Base-by-base conservation (phyloP, 2,888 invertebrate genomes). In the Dichetophora obliterata region DNA sequence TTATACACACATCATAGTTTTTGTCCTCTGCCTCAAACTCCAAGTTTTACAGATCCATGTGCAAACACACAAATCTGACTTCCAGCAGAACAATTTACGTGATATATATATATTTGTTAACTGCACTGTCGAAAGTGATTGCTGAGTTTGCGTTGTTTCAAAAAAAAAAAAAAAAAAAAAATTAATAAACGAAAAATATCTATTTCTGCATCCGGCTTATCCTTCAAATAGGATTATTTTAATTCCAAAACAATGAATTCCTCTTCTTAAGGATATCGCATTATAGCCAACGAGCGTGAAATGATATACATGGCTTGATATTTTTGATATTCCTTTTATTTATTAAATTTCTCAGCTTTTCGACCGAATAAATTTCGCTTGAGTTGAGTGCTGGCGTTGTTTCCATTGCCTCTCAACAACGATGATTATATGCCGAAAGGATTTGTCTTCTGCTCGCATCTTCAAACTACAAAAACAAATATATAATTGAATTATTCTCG, bases 401-500 rank as follows among this genome's bases (percentile, higher is more conserved):
- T 66, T n/a, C 14, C 43, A 22, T 16, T 31, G 22, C 31, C 43
- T n/a, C 22, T 6, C 37, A 37, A 19, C 31, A 37, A 14, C 37
- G 37, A 14, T 37, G 65, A 37, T 5, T 22, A 59, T 27, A 27
- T 24, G 57, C 19, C 19, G 57, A 37, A 71, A 57, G 71, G 71
- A 71, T 57, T 70, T 31, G 16, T 14, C 34, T 3, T 22, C 14
- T 22, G 34, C 52, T 14, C 48, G 52, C 65, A 73, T 63, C 73
- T 65, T 22, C 24, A 70, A 70, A 63, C 61, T 50, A 54, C 73
- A 73, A 74, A 68, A 69, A 70, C 69, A 74, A 73, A 70, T 76
- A 75, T 73, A 75, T 78, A 78, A 78, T 78, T 78, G 69, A 75
- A 75, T 78, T 75, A 68, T 57, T 14, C n/a, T 54, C 70, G 34